A percentile compares a stretch with the other conserved stretches of the same genome.
phyloP scores from a whole-genome alignment of 2,888 invertebrate genomes.

The Cerceris ruficornis region DNA sequence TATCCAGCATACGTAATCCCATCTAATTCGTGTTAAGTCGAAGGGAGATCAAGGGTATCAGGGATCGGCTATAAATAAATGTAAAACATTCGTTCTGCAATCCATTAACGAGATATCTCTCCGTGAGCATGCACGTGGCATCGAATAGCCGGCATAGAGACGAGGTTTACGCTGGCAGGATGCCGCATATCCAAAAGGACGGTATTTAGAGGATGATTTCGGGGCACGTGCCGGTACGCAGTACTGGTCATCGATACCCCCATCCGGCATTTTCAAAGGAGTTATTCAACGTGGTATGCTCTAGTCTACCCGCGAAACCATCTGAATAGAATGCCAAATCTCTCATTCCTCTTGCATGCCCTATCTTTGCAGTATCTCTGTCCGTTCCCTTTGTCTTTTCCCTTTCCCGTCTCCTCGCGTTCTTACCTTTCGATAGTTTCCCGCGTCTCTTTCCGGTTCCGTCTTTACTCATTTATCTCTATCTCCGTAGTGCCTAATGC shows the following conservation, averaged over 20 bases:
- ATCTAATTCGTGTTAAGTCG: background rate
- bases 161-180: constrained; percentile 44
- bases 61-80: constrained; percentile 27
- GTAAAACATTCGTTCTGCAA: constrained; percentile 26
- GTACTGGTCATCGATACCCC: constrained; percentile 65
- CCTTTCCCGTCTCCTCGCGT: constrained; percentile 19
- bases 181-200: constrained; percentile 50
- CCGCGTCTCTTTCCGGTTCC: too few species aligned
- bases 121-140: constrained; percentile 21
- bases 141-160: constrained; percentile 24
- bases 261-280: constrained; percentile 69
- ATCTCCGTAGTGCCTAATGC: constrained; percentile 5
- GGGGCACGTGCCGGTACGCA: constrained; percentile 69
- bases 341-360: constrained; percentile 39
- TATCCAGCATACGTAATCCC: constrained; percentile 20
- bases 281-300: constrained; percentile 70
- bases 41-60: background rate
- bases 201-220: constrained; percentile 69
- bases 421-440: constrained; percentile 1
- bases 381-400: background rate
- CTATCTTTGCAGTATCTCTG: constrained; percentile 1
- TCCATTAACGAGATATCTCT: constrained; percentile 40
- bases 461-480: constrained; percentile 9
- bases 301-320: constrained; percentile 62
- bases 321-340: constrained; percentile 67